A percentile compares a stretch with the other conserved stretches of the same genome.
phyloP scores from a whole-genome alignment of 2,888 invertebrate genomes.

The Agrochola macilenta region DNA sequence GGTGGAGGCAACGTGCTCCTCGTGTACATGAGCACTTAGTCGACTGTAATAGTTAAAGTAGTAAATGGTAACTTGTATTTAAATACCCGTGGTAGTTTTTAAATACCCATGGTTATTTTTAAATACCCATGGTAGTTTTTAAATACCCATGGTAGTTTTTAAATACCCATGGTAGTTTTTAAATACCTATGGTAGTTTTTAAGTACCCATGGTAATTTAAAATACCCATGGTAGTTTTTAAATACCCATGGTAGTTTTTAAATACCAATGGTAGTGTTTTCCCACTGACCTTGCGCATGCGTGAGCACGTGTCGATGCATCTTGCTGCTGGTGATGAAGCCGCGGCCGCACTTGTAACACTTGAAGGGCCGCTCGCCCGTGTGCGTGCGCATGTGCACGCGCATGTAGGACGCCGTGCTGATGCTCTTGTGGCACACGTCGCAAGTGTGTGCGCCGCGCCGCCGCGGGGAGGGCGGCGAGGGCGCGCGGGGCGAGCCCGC shows the following conservation, averaged over 20 bases:
- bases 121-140: neutral
- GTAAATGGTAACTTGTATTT: neutral
- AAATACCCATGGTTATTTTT: neutral
- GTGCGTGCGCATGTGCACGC: slow-evolving; percentile 84
- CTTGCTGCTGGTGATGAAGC: slow-evolving; percentile 85
- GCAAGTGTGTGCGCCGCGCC: slow-evolving; percentile 19
- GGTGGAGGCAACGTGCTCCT: no score
- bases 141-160: neutral
- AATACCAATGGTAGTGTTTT: neutral
- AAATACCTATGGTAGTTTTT: neutral
- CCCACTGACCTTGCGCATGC: slow-evolving; percentile 73
- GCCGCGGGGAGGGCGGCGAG: slow-evolving; percentile 2
- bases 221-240: neutral
- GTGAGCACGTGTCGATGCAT: slow-evolving; percentile 86
- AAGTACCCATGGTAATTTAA: neutral
- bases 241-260: neutral
- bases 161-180: neutral
- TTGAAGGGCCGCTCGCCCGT: slow-evolving; percentile 84
- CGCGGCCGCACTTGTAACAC: slow-evolving; percentile 80
- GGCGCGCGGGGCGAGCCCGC: slow-evolving; percentile 35
- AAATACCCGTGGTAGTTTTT: no score
- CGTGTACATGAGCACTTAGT: no score
- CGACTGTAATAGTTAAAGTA: neutral
- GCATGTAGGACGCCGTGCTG: slow-evolving; percentile 80
- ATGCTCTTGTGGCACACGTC: slow-evolving; percentile 77